Evolutionary conservation across 2,113 vertebrate species (phyloP).

Genomic region (Numida meleagris): DNA sequence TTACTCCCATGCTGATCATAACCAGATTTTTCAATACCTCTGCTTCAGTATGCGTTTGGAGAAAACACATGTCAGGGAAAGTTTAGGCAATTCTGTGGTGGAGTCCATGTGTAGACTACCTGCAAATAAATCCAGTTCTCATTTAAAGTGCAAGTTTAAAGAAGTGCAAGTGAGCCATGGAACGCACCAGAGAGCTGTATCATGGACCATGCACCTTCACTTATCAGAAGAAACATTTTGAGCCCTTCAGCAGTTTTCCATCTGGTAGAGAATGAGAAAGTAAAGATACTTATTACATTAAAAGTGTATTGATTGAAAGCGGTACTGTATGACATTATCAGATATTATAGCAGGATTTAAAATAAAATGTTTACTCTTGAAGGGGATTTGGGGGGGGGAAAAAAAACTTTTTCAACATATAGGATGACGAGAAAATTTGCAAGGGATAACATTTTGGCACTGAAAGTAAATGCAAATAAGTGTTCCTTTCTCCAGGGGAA

Average conservation of each 20-base stretch:
- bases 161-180: not conserved
- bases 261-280: slow-evolving; percentile 33
- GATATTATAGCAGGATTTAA: slow-evolving; percentile 54
- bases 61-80: not conserved
- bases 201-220: not conserved
- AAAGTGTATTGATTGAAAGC: slow-evolving; percentile 46
- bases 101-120: not conserved
- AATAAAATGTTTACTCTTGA: slow-evolving; percentile 71
- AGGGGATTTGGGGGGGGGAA: not conserved
- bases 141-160: slow-evolving; percentile 23
- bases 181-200: not conserved
- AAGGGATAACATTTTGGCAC: not conserved
- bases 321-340: slow-evolving; percentile 11
- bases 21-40: not conserved
- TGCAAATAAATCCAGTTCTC: slow-evolving; percentile 25
- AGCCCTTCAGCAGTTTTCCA: slow-evolving; percentile 50
- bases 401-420: slow-evolving; percentile 1
- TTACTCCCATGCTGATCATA: not conserved
- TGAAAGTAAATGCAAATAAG: slow-evolving; percentile 64
- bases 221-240: slow-evolving; percentile 63
- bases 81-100: not conserved
- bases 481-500: slow-evolving; percentile 38
- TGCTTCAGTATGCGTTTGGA: not conserved
- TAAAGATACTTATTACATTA: slow-evolving; percentile 58
- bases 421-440: slow-evolving; percentile 48